These are phyloP conservation scores for Aphaenogaster rudis DNA, from an alignment of 1,140 invertebrate genomes.

Conservation along the genomic window DNA sequence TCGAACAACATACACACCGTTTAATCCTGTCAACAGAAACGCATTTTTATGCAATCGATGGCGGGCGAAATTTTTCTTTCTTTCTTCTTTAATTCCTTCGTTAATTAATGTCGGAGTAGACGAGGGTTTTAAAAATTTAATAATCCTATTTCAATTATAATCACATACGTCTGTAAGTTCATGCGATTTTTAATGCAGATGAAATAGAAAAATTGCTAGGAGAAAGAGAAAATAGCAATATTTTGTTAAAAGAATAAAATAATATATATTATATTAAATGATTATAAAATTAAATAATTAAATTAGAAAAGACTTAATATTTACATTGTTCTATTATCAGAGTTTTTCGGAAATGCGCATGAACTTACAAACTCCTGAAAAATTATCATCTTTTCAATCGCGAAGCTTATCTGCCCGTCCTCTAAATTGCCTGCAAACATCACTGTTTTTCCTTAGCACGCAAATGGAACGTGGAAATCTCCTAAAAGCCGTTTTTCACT, in stretches of 20 bases:
- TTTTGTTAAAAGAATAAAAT: background rate
- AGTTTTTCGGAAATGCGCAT: background rate
- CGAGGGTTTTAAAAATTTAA: constrained; percentile 6
- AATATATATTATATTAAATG: constrained; percentile 1
- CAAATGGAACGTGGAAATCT: background rate
- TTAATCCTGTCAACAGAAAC: background rate
- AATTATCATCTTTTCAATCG: background rate
- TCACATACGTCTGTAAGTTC: constrained; percentile 5
- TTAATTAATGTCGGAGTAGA: constrained; percentile 14
- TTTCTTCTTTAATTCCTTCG: background rate
- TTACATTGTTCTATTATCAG: background rate
- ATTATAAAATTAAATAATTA: background rate
- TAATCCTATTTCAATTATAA: background rate
- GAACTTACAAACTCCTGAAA: constrained; percentile 9
- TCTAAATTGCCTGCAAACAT: constrained; percentile 25
- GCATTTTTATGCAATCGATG: constrained; percentile 18
- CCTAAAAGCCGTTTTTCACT: background rate
- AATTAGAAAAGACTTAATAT: background rate
- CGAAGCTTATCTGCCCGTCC: background rate
- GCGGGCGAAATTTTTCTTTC: background rate
- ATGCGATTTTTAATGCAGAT: background rate
- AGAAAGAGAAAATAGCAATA: background rate
- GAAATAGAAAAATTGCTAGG: background rate
- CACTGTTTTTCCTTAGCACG: background rate
- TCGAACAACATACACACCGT: background rate